These are phyloP conservation scores for Nothocercus julius DNA, from an alignment of 2,113 vertebrate genomes.

Conservation along the genomic window DNA sequence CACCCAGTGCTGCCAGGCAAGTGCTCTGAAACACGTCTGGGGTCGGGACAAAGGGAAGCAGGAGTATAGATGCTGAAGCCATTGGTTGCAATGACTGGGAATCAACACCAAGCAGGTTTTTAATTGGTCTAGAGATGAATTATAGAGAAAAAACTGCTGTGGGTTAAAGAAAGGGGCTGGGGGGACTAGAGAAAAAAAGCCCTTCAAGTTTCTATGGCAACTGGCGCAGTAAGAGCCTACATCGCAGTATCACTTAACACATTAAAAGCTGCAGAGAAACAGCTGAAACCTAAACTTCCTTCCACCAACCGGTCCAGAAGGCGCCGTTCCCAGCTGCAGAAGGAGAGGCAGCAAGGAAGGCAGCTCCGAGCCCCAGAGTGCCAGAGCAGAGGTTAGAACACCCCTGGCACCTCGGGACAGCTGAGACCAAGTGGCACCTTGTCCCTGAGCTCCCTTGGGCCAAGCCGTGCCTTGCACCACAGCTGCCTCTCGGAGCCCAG, in stretches of 20 bases:
- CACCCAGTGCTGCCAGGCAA: rapidly evolving
- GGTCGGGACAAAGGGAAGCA: not conserved
- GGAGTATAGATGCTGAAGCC: rapidly evolving
- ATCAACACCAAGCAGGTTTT: not conserved
- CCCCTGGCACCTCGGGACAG: not conserved
- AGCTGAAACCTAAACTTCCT: not conserved
- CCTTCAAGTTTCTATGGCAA: constrained; percentile 63
- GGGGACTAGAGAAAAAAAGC: constrained; percentile 5
- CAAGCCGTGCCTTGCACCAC: not conserved
- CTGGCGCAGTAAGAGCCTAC: not conserved
- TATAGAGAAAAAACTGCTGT: not conserved
- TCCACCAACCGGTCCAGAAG: not conserved
- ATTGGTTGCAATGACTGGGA: not conserved
- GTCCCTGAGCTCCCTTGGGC: not conserved
- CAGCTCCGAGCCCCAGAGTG: not conserved
- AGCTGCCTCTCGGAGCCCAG: not conserved
- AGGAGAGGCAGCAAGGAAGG: not conserved
- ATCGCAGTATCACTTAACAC: not conserved
- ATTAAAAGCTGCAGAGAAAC: constrained; percentile 26
- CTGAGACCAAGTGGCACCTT: not conserved
- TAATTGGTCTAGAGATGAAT: constrained; percentile 8
- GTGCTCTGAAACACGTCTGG: rapidly evolving
- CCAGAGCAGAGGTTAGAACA: not conserved
- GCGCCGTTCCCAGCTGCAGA: not conserved
- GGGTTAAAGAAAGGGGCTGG: constrained; percentile 27